Base-by-base conservation (phyloP, 2,797 vertebrate genomes). In the Poeciliopsis infans region DNA sequence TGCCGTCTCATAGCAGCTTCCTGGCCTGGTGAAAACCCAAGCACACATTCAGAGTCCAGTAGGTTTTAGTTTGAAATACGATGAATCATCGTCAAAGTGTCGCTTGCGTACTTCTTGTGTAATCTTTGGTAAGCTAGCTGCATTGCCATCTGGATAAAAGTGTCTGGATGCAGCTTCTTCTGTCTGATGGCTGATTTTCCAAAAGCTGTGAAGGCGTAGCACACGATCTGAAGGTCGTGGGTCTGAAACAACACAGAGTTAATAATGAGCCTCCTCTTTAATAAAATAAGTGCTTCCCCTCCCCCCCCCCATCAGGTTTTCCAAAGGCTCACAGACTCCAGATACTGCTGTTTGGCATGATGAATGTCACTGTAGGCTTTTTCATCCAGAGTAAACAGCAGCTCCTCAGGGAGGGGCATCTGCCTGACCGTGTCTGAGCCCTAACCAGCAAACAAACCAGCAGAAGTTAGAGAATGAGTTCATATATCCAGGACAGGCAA, bases 1-100 rank as follows among this genome's bases (percentile, higher is more conserved):
- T 25, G 98, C 98, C 0, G 98, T 99, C 94, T 99, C 98, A 0
- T 99, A 99, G 91, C 98, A 99, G 91, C 96, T 96, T 51, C 96
- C 98, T 0, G 96, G 96, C 72, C 98, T 99, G 88, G 77, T 46
- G 79, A 86, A 79, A 76, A 16, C 16, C 74, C 33, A 2, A 74
- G 12, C 1, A 59, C n/a, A 76, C 33, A 47, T 53, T 68, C 23
- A 28, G 53, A 68, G 13, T 36, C 13, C 36, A 13, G 11, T 16
- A 39, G 20, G 36, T 69, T 16, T 18, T 28, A 59, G 1, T 18
- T 25, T 77, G 1, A 79, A 72, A 41, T 75, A 55, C 77, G 23
- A 72, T 5, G 3, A 23, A 49, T 45, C 18, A 72, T 6, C 36
- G 4, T n/a, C 7, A 36, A 70, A 12, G 23, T n/a, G 36, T 31